Base-by-base conservation (phyloP, 2,113 vertebrate genomes). In the Chaetorhynchus papuensis region DNA sequence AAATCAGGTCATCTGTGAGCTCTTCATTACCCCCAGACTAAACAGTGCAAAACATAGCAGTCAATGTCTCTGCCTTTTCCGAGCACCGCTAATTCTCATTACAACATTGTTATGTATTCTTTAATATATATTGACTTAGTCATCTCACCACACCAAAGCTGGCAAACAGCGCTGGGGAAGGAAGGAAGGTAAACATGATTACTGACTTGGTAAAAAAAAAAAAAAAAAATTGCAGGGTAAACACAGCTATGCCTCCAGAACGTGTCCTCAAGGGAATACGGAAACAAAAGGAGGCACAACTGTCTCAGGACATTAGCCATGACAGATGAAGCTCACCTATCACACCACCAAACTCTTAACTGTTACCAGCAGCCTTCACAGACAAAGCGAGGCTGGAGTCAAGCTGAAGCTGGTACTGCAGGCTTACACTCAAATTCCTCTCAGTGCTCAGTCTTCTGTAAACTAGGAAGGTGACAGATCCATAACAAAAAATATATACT, bases 1-100 rank as follows among this genome's bases (percentile, higher is more conserved):
- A 98, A 98, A 99, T 98, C 98, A 98, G 98, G 98, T 99, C 99
- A 98, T 98, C 98, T 98, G 98, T 98, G 98, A 98, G 98, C 98
- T 99, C 98, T 98, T 99, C 98, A 99, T 99, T 98, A 98, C 97
- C 98, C 98, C 98, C 98, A 98, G 98, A 98, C 98, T 98, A 99
- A 99, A 99, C 98, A 98, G 98, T 95, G 91, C 97, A 96, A 97
- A 98, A 96, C 87, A 91, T 94, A 97, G 97, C 97, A 96, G 97
- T 93, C 97, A 92, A 90, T 94, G 97, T 97, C 97, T 97, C 97
- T 90, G 95, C 93, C 97, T 97, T 97, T 95, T 96, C 95, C 93
- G 89, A 78, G 92, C 85, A 53, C 89, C 27, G 49, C 96, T 98
- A 97, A 96, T 97, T 98, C 97, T 91, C 96, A 86, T 97, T 96